Conservation (phyloP, 1,140 invertebrate species). For the Aporrectodea caliginosa region DNA sequence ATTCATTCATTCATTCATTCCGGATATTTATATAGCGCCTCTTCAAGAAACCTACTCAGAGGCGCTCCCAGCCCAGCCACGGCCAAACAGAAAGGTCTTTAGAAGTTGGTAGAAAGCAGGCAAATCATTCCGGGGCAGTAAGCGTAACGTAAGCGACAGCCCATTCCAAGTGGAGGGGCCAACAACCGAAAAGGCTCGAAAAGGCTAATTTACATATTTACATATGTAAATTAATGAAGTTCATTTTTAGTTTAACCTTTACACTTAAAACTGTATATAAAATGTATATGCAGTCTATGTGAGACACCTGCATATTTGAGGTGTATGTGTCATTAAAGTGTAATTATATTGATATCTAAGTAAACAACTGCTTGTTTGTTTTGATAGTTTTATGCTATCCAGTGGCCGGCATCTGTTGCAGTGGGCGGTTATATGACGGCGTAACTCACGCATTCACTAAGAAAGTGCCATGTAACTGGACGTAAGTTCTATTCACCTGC, state of each 20-base stretch:
- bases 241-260: background rate
- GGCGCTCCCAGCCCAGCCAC: no score
- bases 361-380: background rate
- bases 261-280: background rate
- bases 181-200: no score
- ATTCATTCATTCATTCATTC: no score
- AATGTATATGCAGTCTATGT: background rate
- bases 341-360: background rate
- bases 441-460: constrained; percentile 66
- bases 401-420: constrained; percentile 75
- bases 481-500: constrained; percentile 65
- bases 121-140: no score
- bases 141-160: no score
- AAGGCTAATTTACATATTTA: no score
- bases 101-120: no score
- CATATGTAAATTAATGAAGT: background rate
- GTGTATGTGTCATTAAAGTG: background rate
- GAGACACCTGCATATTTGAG: background rate
- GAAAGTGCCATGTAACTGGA: constrained; percentile 85
- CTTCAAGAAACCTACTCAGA: no score
- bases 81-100: no score
- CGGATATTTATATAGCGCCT: no score
- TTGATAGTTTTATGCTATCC: constrained; percentile 61
- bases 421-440: constrained; percentile 68
- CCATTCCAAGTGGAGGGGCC: no score